Base-by-base conservation (phyloP, 2,888 invertebrate species). In the Amblyteles armatorius region DNA sequence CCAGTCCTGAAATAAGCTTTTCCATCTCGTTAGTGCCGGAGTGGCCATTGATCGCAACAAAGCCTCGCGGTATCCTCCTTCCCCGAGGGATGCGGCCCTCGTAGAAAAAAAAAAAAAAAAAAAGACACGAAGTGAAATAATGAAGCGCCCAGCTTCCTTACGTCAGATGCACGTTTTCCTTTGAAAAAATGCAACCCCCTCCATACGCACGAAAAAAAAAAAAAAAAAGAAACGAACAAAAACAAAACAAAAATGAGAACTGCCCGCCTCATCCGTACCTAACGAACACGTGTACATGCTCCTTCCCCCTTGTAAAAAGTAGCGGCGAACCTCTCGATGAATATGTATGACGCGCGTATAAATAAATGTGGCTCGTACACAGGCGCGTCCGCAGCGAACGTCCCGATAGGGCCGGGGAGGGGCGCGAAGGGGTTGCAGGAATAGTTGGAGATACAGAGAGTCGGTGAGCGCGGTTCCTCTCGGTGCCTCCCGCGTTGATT, bases 401-500 rank as follows among this genome's bases (percentile, higher is more conserved):
- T 65, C 44, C 67, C 57, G 76, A 33, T n/a, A 7, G 55, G 52
- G 52, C n/a, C 11, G 36, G 7, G 55, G 7, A 4, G 55, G 19
- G 19, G 19, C 9, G 19, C 19, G 22, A 19, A 19, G 22, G 68
- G 55, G n/a, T 29, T 29, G 29, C 29, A 52, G 74, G 65, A 52
- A 76, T 60, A 60, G 60, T 60, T 40, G 40, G 76, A 65, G 65
- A 65, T 52, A 65, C 26, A 52, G 29, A 40, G 40, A 36, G 1
- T 40, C 26, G 60, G 63, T 26, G 44, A 19, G 69, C 65, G 71
- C 65, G 73, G 55, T 55, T 55, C 71, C 67, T 50, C 84, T 82
- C 82, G 79, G 55, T 79, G 74, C 76, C 11, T 50, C 57, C 19
- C 57, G 69, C 72, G 82, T 82, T 85, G 85, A 85, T 85, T 85